Evolutionary conservation across 2,113 vertebrate species (phyloP), one percentile per base, ranked within the genome.

Genomic region (Maccullochella peelii): DNA sequence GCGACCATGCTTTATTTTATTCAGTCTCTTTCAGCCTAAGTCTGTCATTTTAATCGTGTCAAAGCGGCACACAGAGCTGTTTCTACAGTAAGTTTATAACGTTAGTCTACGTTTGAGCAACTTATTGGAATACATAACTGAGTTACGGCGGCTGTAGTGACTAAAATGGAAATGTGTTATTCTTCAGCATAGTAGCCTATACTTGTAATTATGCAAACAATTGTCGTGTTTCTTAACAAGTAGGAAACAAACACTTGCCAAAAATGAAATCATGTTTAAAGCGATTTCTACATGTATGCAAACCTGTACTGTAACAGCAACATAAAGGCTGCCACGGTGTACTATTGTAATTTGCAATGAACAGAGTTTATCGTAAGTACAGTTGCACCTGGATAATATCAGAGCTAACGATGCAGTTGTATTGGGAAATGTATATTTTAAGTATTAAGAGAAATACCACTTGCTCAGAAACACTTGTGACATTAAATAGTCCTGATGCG

Each of bases 51-150:
- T 57, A 55, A 58, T 69, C 81, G 79, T 0, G 80, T 40, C 63
- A 63, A 71, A 79, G 75, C 82, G 42, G 42, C 82, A n/a, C 57
- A 6, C n/a, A 12, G 66, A 15, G 30, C 58, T 67, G 33, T 57
- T 65, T 14, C 0, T 77, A 12, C 10, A 67, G n/a, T 52, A 62
- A 79, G 73, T 92, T 88, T 79, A 80, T 9, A 33, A 4, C 33
- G 33, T 33, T 33, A 63, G 38, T 68, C 8, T 5, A 18, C 54
- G 59, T 75, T 85, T 55, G 44, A 47, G 66, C 59, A 91, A 91
- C 82, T 91, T 90, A 87, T 67, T 83, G 72, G 87, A 88, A 90
- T 74, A 73, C 65, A 73, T 77, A 84, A 70, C 16, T 59, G 80
- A 87, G 47, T 78, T 66, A 72, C 66, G 61, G 73, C 80, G 73